Conservation (phyloP, 1,140 invertebrate species). For the Drosophila tani region DNA sequence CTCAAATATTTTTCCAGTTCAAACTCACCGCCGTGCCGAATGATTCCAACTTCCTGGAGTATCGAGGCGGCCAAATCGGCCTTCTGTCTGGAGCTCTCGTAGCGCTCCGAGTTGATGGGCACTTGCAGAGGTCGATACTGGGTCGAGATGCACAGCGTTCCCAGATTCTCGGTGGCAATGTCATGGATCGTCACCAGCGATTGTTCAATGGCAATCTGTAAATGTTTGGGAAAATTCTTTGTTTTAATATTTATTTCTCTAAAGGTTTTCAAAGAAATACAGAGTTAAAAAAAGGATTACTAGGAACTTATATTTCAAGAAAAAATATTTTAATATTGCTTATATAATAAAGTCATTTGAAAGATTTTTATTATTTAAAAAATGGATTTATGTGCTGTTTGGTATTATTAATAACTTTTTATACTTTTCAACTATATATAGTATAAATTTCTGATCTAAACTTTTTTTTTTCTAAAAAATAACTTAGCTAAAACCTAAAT, state of each 20-base stretch:
- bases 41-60: constrained; percentile 89
- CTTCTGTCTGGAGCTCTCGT: constrained; percentile 89
- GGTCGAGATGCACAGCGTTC: constrained; percentile 89
- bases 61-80: constrained; percentile 90
- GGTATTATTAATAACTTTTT: no score
- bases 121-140: constrained; percentile 88
- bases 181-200: constrained; percentile 90
- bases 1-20: constrained; percentile 18
- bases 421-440: no score
- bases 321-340: no score
- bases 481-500: no score
- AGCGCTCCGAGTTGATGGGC: constrained; percentile 88
- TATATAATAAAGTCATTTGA: no score
- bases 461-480: no score
- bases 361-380: no score
- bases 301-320: no score
- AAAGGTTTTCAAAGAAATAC: neutral
- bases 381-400: no score
- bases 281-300: neutral
- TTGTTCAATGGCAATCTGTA: constrained; percentile 88
- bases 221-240: neutral
- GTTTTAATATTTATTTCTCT: constrained; percentile 12
- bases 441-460: no score
- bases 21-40: constrained; percentile 87
- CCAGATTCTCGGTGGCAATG: constrained; percentile 89